Conservation (phyloP, 2,888 invertebrate species). For the Timandra comae region DNA sequence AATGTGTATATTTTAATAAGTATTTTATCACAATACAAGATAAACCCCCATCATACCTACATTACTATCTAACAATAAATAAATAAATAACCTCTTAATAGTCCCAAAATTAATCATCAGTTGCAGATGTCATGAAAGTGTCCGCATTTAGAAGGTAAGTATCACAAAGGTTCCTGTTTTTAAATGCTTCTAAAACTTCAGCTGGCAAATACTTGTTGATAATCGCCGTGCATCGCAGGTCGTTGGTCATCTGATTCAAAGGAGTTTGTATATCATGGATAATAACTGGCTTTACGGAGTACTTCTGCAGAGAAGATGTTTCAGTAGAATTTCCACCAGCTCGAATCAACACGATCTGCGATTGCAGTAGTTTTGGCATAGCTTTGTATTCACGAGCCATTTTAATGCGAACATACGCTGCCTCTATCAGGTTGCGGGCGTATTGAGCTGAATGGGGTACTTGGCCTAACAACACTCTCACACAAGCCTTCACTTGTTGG, state of each 20-base stretch:
- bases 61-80: too few relatives aligned
- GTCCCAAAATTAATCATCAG: too few relatives aligned
- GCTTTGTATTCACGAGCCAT: constrained; percentile 20
- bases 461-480: constrained; percentile 33
- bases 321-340: constrained; percentile 8
- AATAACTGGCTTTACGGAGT: constrained; percentile 26
- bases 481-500: constrained; percentile 30
- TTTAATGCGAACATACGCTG: constrained; percentile 29
- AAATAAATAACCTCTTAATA: too few relatives aligned
- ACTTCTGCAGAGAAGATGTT: constrained; percentile 13
- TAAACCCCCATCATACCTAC: too few relatives aligned
- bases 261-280: constrained; percentile 26
- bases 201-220: constrained; percentile 37
- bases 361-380: constrained; percentile 23
- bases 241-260: constrained; percentile 6
- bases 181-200: constrained; percentile 29
- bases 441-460: constrained; percentile 47
- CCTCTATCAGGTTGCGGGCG: constrained; percentile 32
- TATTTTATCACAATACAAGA: too few relatives aligned
- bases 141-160: constrained; percentile 33
- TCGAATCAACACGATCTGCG: constrained; percentile 31
- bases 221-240: constrained; percentile 27
- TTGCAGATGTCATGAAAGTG: too few relatives aligned
- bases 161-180: constrained; percentile 40
- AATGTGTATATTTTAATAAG: too few relatives aligned